Conservation (phyloP, 2,797 vertebrate species). For the Sebastes jordani region DNA sequence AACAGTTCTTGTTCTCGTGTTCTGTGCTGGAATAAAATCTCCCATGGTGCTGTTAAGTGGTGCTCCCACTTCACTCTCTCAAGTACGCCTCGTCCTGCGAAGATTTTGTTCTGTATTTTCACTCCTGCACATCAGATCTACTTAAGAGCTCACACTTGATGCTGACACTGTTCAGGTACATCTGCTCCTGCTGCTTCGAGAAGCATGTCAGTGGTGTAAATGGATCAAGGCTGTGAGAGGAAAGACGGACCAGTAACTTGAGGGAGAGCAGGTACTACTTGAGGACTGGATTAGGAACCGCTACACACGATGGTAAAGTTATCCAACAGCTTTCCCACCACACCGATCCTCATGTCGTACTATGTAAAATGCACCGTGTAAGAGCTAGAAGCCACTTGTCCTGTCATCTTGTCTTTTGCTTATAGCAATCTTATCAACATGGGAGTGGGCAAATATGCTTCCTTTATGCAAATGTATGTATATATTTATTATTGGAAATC, state of each 20-base stretch:
- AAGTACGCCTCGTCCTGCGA: slow-evolving; percentile 17
- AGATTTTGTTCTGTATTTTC: slow-evolving; percentile 36
- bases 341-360: not conserved
- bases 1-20: not conserved
- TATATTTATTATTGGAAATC: too few relatives aligned
- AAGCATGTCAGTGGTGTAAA: slow-evolving; percentile 3
- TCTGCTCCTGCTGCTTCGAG: not conserved
- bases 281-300: slow-evolving; percentile 2
- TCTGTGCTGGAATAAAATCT: slow-evolving; percentile 12
- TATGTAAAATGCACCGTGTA: too few relatives aligned
- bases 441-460: too few relatives aligned
- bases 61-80: slow-evolving; percentile 18
- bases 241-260: not conserved
- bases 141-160: slow-evolving; percentile 27
- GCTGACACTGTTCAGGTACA: slow-evolving; percentile 28
- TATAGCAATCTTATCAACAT: too few relatives aligned
- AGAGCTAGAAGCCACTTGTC: too few relatives aligned
- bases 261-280: not conserved
- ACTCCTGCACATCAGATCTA: slow-evolving; percentile 18
- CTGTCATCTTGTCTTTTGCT: too few relatives aligned
- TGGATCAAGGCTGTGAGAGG: not conserved
- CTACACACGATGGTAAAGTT: not conserved
- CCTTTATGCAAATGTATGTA: too few relatives aligned
- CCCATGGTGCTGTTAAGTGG: slow-evolving; percentile 5
- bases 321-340: not conserved